Evolutionary conservation across 2,797 vertebrate genomes (phyloP), one percentile per base, ranked within the genome.

Genomic region (Kryptopterus vitreolus): DNA sequence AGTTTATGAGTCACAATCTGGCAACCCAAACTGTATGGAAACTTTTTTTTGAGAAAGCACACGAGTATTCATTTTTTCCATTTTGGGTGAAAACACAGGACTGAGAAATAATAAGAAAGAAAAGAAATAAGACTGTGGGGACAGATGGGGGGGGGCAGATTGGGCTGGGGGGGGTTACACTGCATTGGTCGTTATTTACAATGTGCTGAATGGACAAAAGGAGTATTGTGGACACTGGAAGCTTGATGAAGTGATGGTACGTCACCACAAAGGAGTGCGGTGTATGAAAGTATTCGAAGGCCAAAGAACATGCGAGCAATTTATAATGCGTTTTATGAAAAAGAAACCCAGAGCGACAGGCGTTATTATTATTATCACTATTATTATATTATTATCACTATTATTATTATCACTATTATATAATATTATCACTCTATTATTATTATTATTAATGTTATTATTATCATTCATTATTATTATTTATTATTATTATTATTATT

Each of bases 1-100:
- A n/a, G 2, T 59, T 74, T 74, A 22, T 43, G 72, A 26, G 35
- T 26, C 22, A 46, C 55, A 74, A 74, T 74, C 72, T 74, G 72
- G 72, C 72, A 74, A 33, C 69, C 33, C 43, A 22, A 20, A 62
- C 29, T 43, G 43, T 62, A 61, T 72, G 77, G 78, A 72, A 72
- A 62, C 22, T 80, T 65, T 63, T 43, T 43, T 43, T 8, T 62
- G 31, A 79, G 61, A 80, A 71, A 58, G 55, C 53, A 71, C 24
- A 29, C 10, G 26, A 2, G 50, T 35, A 20, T 35, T 55, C 26
- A 11, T 71, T 72, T 55, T 72, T 50, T 35, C 20, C 50, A 35
- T 79, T 62, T 63, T 13, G 78, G 5, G 46, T 53, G 5, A 48
- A 70, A 71, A 43, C 29, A 52, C 53, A 59, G 35, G 57, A 62